Conservation (phyloP, 2,888 invertebrate genomes). For the Frankliniella fusca region DNA sequence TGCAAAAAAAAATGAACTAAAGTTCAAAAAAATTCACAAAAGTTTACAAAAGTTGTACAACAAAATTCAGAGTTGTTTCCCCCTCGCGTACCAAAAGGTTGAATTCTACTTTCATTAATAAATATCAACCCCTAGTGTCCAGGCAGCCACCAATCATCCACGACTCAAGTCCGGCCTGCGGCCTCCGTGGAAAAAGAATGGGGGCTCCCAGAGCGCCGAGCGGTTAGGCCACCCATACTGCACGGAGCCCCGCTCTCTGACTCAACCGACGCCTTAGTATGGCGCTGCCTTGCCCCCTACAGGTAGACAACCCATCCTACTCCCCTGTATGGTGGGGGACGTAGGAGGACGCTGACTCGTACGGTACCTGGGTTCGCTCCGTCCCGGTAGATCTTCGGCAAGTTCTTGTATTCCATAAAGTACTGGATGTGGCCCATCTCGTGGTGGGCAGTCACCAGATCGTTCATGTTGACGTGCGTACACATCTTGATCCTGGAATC, state of each 20-base stretch:
- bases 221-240: not conserved
- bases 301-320: not conserved
- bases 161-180: too few relatives aligned
- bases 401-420: slow-evolving; percentile 75
- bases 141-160: too few relatives aligned
- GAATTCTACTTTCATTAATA: too few relatives aligned
- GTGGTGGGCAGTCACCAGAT: slow-evolving; percentile 81
- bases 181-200: too few relatives aligned
- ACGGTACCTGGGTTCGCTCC: slow-evolving; percentile 85
- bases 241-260: not conserved
- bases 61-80: too few relatives aligned
- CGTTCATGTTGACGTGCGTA: slow-evolving; percentile 77
- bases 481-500: slow-evolving; percentile 79
- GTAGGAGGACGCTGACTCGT: not conserved
- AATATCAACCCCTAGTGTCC: too few relatives aligned
- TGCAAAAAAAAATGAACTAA: too few relatives aligned
- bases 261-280: not conserved
- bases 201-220: not conserved
- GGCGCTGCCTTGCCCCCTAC: not conserved
- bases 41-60: too few relatives aligned
- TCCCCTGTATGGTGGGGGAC: not conserved
- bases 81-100: too few relatives aligned
- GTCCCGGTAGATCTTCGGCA: slow-evolving; percentile 80
- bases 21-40: too few relatives aligned
- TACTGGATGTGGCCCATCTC: slow-evolving; percentile 91